phyloP scores from a whole-genome alignment of 2,113 vertebrate genomes.

The Grus americana region DNA sequence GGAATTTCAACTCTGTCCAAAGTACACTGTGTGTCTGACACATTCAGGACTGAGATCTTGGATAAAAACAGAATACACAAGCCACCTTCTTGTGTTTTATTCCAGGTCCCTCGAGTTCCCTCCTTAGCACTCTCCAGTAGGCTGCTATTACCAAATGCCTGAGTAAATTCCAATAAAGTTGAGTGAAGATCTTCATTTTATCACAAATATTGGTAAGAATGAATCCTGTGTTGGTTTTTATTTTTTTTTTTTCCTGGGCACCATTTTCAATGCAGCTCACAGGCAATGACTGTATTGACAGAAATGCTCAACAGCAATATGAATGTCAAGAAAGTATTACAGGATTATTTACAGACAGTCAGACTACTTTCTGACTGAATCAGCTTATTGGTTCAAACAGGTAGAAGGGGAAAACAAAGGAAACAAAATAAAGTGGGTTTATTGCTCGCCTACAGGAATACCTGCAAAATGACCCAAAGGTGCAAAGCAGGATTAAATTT shows the following conservation, averaged over 20 bases:
- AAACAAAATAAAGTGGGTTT: background rate
- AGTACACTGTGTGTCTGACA: background rate
- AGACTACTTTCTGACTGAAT: background rate
- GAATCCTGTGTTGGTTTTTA: background rate
- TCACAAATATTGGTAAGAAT: background rate
- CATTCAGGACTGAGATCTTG: background rate
- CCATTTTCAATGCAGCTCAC: background rate
- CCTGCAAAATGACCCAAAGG: background rate
- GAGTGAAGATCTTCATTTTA: slow-evolving; percentile 17
- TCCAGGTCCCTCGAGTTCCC: background rate
- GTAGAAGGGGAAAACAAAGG: background rate
- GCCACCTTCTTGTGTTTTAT: background rate
- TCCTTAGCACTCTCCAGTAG: background rate
- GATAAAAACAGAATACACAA: background rate
- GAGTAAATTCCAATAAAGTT: background rate
- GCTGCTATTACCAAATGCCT: background rate
- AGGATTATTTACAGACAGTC: background rate
- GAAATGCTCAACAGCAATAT: background rate
- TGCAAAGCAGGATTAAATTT: background rate
- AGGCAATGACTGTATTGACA: background rate
- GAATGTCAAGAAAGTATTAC: background rate
- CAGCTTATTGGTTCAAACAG: background rate
- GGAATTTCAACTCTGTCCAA: background rate
- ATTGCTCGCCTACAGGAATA: background rate
- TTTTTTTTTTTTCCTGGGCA: background rate